Evolutionary conservation across 1,140 invertebrate species (phyloP), one percentile per base, ranked within the genome.

Genomic region (Pogonognathellus flavescens): DNA sequence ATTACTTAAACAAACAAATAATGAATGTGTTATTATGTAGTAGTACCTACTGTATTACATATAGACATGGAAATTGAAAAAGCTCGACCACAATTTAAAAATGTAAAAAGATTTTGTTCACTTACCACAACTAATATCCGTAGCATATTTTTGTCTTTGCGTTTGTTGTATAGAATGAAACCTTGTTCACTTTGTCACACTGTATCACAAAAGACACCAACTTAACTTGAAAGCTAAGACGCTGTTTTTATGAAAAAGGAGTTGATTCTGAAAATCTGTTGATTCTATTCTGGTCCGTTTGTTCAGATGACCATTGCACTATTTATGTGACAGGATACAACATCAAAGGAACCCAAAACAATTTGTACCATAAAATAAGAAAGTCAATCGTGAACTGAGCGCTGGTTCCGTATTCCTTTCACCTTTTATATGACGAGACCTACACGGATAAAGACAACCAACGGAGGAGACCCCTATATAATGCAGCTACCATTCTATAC

Each of bases 351-450:
- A 31, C 10, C 18, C 70, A n/a, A 76, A 50, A 6, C 41, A 50
- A 18, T 76, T 13, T 76, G 70, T 52, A 80, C 83, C 76, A 59
- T 72, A 80, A 86, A 86, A 84, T 84, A 86, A 86, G 86, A 86
- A 86, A 86, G 86, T 82, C 85, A 25, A 81, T 80, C 53, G 70
- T 82, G 80, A 86, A 86, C 83, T 86, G 83, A 81, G 72, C 53
- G 72, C 11, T 86, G 72, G 76, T 86, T 86, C 86, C 86, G 82
- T 86, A 83, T 86, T 84, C 86, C 86, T 86, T 84, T 86, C 86
- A 86, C 82, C 86, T 86, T 86, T 86, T 86, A 84, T 84, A 84
- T n/a, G 53, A 59, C 18, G 20, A 55, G 50, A 52, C 53, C 80
- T 20, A 52, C 50, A 41, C 20, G 50, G 80, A 81, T 59, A 50